phyloP scores from a whole-genome alignment of 2,888 invertebrate species.

The Piscicola geometra region DNA sequence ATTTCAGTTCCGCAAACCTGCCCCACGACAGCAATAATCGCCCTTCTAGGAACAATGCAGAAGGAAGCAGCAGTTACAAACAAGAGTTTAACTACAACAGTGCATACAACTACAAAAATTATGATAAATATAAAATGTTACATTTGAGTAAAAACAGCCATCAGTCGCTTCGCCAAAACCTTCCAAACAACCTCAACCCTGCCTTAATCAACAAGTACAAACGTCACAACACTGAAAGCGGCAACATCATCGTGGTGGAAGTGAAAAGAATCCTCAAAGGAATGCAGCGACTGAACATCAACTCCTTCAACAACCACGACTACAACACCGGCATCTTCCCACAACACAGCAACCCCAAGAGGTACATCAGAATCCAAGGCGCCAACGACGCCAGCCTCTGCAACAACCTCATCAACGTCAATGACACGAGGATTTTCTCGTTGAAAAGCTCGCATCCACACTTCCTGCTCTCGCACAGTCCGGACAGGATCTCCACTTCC shows the following conservation, averaged over 20 bases:
- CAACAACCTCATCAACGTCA: background rate
- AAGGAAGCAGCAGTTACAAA: background rate
- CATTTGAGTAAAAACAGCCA: background rate
- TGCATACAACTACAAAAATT: background rate
- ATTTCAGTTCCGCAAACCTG: background rate
- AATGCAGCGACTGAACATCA: background rate
- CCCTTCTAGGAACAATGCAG: background rate
- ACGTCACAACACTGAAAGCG: background rate
- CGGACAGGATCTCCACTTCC: constrained; percentile 11
- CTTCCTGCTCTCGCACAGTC: constrained; percentile 14
- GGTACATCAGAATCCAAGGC: constrained; percentile 12
- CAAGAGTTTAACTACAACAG: too few species aligned
- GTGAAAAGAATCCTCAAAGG: constrained; percentile 24
- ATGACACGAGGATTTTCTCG: constrained; percentile 28
- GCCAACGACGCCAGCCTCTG: constrained; percentile 24
- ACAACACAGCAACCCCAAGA: constrained; percentile 2
- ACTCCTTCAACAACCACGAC: background rate
- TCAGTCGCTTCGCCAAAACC: background rate
- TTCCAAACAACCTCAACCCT: too few species aligned
- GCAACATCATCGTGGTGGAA: constrained; percentile 17
- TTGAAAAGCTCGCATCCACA: background rate
- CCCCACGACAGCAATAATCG: too few species aligned
- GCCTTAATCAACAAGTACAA: background rate
- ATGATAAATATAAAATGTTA: background rate
- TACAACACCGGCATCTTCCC: background rate